phyloP scores from a whole-genome alignment of 2,888 invertebrate species.

The Steinernema hermaphroditum region DNA sequence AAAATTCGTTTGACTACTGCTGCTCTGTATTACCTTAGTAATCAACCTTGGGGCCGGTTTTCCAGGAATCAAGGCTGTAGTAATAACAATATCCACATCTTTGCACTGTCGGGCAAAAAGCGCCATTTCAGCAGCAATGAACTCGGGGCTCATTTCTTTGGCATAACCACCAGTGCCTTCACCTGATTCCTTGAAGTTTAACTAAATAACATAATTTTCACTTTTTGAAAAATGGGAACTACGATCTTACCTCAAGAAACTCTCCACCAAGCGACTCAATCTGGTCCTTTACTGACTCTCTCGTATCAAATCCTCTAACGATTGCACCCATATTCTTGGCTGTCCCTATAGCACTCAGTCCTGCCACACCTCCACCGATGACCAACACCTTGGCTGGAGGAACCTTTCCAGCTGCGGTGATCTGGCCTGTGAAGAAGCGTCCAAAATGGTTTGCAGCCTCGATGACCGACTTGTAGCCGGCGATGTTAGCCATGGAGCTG shows the following conservation, averaged over 20 bases:
- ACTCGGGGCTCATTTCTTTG: slow-evolving; percentile 83
- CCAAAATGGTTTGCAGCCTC: slow-evolving; percentile 87
- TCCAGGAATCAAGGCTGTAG: slow-evolving; percentile 87
- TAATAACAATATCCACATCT: slow-evolving; percentile 83
- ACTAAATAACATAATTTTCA: slow-evolving; percentile 7
- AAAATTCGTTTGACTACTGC: too few species aligned
- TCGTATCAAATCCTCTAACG: slow-evolving; percentile 83
- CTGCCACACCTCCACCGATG: slow-evolving; percentile 87
- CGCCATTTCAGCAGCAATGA: slow-evolving; percentile 81
- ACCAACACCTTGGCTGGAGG: slow-evolving; percentile 85
- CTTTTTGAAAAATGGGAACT: not conserved
- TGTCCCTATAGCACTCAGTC: slow-evolving; percentile 82
- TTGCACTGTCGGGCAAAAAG: slow-evolving; percentile 83
- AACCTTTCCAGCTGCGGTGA: slow-evolving; percentile 80
- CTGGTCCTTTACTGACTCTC: slow-evolving; percentile 81
- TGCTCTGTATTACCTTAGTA: slow-evolving; percentile 74
- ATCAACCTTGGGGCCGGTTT: slow-evolving; percentile 81
- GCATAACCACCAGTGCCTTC: slow-evolving; percentile 78
- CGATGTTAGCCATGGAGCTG: slow-evolving; percentile 86
- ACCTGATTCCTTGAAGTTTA: slow-evolving; percentile 69
- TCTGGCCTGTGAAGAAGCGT: slow-evolving; percentile 86
- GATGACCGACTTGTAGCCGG: slow-evolving; percentile 78
- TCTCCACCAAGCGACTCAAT: slow-evolving; percentile 86
- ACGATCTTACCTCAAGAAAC: slow-evolving; percentile 76
- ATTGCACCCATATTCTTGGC: slow-evolving; percentile 86